Percentiles rank a stretch among this genome's conserved stretches.
Conservation (phyloP, 2,888 invertebrate species). For the Sepiola atlantica region DNA sequence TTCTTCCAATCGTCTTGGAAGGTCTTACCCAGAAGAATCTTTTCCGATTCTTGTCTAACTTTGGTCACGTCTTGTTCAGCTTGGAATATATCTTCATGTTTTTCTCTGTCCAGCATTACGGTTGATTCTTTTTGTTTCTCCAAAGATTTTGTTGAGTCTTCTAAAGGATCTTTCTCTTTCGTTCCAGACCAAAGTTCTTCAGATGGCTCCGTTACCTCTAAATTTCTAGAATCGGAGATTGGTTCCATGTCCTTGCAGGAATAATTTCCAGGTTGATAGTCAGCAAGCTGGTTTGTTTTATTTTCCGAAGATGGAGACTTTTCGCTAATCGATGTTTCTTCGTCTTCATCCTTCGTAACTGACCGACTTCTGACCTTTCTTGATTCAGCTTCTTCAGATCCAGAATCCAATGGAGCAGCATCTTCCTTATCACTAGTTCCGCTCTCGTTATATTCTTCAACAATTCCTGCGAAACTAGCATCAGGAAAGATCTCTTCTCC, state of each 20-base stretch:
- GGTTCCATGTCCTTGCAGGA: background rate
- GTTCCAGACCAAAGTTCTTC: background rate
- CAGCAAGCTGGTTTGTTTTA: background rate
- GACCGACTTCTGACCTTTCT: background rate
- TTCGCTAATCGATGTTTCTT: background rate
- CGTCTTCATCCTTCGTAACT: background rate
- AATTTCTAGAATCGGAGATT: background rate
- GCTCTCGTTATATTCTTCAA: background rate
- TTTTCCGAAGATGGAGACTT: background rate
- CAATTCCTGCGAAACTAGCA: background rate
- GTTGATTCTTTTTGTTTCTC: background rate
- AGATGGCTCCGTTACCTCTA: background rate
- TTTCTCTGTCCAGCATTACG: background rate
- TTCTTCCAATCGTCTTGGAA: background rate
- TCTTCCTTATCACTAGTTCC: background rate
- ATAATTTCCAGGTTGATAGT: background rate
- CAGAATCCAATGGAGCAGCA: background rate
- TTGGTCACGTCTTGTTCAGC: background rate
- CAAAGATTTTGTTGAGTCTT: background rate
- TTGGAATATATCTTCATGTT: background rate
- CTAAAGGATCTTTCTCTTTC: background rate
- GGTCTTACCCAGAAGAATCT: background rate
- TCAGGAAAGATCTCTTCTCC: background rate
- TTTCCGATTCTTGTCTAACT: background rate
- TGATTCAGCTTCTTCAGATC: background rate